phyloP scores from a whole-genome alignment of 1,140 invertebrate species.

The Listronotus bonariensis region DNA sequence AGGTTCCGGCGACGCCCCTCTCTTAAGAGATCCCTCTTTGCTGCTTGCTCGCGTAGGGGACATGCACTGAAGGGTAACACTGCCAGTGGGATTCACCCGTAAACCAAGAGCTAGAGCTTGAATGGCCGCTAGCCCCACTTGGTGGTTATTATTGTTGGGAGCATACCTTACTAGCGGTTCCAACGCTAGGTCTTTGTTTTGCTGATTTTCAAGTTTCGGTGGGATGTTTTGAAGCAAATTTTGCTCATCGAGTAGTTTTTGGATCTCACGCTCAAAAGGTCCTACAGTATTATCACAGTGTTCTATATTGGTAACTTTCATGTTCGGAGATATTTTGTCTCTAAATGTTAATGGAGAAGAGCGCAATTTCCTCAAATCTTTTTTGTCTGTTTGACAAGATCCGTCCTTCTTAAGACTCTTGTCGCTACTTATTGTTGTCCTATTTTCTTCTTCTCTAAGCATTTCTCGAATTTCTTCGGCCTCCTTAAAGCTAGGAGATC shows the following conservation, averaged over 20 bases:
- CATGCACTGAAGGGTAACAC: conserved; percentile 53
- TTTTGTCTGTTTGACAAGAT: conserved; percentile 67
- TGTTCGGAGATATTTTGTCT: conserved; percentile 57
- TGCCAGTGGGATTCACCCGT: conserved; percentile 52
- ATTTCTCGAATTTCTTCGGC: conserved; percentile 52
- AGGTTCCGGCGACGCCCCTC: conserved; percentile 50
- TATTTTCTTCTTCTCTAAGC: conserved; percentile 58
- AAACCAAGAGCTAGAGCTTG: conserved; percentile 61
- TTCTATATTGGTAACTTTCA: conserved; percentile 57
- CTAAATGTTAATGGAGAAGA: conserved; percentile 57
- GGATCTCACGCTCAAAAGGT: conserved; percentile 74
- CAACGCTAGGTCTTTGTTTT: conserved; percentile 57
- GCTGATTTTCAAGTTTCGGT: conserved; percentile 62
- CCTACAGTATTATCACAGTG: conserved; percentile 56
- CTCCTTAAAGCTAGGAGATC: conserved; percentile 55
- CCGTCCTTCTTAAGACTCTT: conserved; percentile 62
- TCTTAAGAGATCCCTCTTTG: conserved; percentile 54
- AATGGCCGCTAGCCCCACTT: conserved; percentile 66
- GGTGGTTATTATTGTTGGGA: conserved; percentile 63
- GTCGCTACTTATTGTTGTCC: conserved; percentile 58
- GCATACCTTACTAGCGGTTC: conserved; percentile 54
- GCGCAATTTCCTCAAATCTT: conserved; percentile 58
- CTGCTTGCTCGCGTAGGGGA: conserved; percentile 54
- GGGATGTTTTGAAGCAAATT: conserved; percentile 65
- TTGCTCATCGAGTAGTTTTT: conserved; percentile 73